Evolutionary conservation across 2,113 vertebrate genomes (phyloP), one percentile per base, ranked within the genome.

Genomic region (Apteryx mantelli): DNA sequence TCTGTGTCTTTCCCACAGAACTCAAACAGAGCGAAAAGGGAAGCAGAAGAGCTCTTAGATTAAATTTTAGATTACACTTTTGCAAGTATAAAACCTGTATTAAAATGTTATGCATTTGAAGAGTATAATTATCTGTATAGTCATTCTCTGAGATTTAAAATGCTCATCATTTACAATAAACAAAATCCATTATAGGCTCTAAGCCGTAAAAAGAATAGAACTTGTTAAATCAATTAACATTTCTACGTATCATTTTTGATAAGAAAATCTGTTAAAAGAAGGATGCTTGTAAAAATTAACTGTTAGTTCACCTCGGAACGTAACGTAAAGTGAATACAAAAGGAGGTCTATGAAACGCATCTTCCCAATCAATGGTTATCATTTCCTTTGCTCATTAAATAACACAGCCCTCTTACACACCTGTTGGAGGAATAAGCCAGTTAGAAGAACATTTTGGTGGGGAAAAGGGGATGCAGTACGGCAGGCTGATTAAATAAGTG

Each of bases 241-340:
- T 52, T 15, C n/a, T 52, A 38, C 5, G 5, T 61, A 88, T 46
- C 15, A 56, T 6, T 58, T 65, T 22, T 30, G 50, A 53, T 58
- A 44, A 53, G 11, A 3, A 52, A 73, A 89, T 46, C 19, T 36
- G 28, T 40, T 65, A 9, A 25, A 76, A 30, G 40, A 61, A 44
- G 11, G 11, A 53, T 40, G 13, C 2, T 28, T 3, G 21, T 40
- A 40, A 63, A 86, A 88, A 56, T 20, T 40, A 53, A 6, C 40
- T 58, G 19, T 38, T 64, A 40, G 7, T 24, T 89, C 85, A 30
- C 22, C 9, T 2, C 2, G 10, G 32, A n/a, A 28, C 7, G 9
- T 42, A 15, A 46, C 0, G 0, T 5, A 36, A 86, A 40, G 44
- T n/a, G 42, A 25, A 2, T 10, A 0, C 1, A 14, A 50, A 34